Base-by-base conservation (phyloP, 2,797 vertebrate species). In the Prunella strophiata region DNA sequence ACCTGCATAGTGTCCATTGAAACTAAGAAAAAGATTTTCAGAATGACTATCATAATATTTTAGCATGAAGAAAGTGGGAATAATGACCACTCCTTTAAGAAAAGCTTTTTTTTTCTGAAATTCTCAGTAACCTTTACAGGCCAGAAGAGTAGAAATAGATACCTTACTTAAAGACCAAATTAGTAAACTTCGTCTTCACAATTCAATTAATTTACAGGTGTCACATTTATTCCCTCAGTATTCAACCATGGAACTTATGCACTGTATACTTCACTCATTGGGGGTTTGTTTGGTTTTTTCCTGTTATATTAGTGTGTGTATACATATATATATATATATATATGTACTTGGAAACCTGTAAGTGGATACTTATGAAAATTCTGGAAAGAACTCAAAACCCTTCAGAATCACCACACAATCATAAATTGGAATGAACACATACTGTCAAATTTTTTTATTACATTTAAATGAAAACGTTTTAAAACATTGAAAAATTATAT, bases 241-340 rank as follows among this genome's bases (percentile, higher is more conserved):
- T 65, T 82, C 43, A 72, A 2, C 34, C 12, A 52, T 50, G 13
- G 47, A 88, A 68, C 19, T 70, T 83, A n/a, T 16, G 10, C 8
- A 29, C 32, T 48, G 9, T 12, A 45, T 17, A 27, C 5, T 17
- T 59, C 27, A 45, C 5, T 58, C 18, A 3, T 10, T 61, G 8
- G 2, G 3, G 3, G 2, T 4, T 16, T 23, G 15, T 8, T 32
- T 52, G 6, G 0, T 27, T 19, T 14, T 63, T 20, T 10, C 13
- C 62, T 65, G 7, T 34, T 76, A 57, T 7, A 30, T 50, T 50
- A 43, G 3, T 40, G 2, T 17, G 2, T 13, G 6, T n/a, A 10
- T 10, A 52, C 7, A 52, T 8, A 13, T 19, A 42, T 19, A 43
- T 43, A 42, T 19, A 43, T 43, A 43, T 18, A 52, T 22, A n/a